Evolutionary conservation across 2,113 vertebrate species (phyloP).

Genomic region (Larimichthys polyactis): DNA sequence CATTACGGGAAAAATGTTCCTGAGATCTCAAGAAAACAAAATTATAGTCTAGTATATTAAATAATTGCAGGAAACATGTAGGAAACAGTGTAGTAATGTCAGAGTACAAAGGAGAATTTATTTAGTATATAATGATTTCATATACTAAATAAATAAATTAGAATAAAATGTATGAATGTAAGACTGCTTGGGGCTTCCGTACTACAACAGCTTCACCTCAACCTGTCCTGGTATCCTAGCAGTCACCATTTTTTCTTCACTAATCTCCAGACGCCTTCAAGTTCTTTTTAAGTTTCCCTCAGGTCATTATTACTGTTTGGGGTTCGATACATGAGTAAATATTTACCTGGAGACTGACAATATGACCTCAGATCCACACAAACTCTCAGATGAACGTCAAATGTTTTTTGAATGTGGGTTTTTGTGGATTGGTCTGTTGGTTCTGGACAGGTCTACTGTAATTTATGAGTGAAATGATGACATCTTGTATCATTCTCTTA

Average conservation of each 20-base stretch:
- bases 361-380: conserved; percentile 1
- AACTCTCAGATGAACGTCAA: background rate
- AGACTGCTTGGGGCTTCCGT: too few relatives aligned
- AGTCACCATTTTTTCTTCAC: background rate
- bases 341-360: background rate
- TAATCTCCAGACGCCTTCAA: background rate
- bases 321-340: background rate
- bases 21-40: too few relatives aligned
- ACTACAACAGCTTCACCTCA: too few relatives aligned
- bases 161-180: too few relatives aligned
- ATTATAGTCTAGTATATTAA: too few relatives aligned
- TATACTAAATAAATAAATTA: too few relatives aligned
- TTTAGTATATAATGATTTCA: too few relatives aligned
- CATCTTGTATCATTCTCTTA: background rate
- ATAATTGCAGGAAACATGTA: too few relatives aligned
- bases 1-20: too few relatives aligned
- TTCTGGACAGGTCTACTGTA: background rate
- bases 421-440: background rate
- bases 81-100: too few relatives aligned
- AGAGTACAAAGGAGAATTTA: too few relatives aligned
- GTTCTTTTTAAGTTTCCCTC: background rate
- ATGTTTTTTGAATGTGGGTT: background rate
- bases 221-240: too few relatives aligned
- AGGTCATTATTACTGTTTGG: background rate
- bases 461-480: background rate